Base-by-base conservation (phyloP, 2,888 invertebrate species). In the Lycaena phlaeas region DNA sequence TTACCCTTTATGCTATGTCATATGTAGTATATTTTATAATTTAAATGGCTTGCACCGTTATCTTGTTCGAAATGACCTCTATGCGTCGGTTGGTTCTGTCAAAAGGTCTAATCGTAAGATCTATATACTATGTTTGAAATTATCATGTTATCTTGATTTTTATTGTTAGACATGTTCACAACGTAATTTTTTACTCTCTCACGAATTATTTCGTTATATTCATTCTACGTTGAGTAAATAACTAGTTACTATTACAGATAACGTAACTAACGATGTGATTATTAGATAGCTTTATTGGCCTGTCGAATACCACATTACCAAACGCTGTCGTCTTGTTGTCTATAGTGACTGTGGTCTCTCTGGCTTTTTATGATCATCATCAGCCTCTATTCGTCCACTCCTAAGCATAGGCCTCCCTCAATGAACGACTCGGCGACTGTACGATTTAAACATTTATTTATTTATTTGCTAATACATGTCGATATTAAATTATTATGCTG, bases 61-160 rank as follows among this genome's bases (percentile, higher is more conserved):
- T 29, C 31, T 28, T 36, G 27, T 36, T 42, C 40, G 25, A 25
- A 36, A 7, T 34, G 27, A 31, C 31, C 30, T 39, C 36, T n/a
- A 22, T 2, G 2, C 3, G 4, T 41, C 11, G 10, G 27, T 25
- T 14, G 38, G 14, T 14, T 22, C 31, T 34, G 34, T 39, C 25
- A 39, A 29, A 30, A 38, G 28, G 9, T 11, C 18, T 29, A 18
- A 28, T 38, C 38, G 18, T 22, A 14, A 38, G 18, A 28, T 31
- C 10, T 38, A 34, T 28, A 28, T 22, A 34, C 34, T 34, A 34
- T 34, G 34, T 18, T 34, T 34, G 9, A 34, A 34, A 34, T 49
- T 65, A 69, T 68, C 68, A 50, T 51, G 36, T 52, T 59, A 69
- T 73, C 71, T 64, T 53, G 59, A 61, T 66, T 67, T 68, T 69